A percentile compares a stretch with the other conserved stretches of the same genome.
Evolutionary conservation across 2,113 vertebrate genomes (phyloP).

Genomic region (Malurus elegans): DNA sequence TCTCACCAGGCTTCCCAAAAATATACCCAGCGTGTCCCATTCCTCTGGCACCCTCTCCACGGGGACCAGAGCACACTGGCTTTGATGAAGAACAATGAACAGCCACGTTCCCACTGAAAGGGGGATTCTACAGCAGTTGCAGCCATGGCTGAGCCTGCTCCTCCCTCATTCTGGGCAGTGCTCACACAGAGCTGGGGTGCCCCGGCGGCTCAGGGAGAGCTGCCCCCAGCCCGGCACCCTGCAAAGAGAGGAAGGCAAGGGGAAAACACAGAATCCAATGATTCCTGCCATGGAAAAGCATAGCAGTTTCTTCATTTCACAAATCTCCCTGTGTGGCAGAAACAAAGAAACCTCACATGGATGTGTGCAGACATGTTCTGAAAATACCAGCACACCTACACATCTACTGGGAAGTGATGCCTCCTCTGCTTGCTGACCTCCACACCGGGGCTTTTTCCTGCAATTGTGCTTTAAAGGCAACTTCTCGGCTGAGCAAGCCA

Average conservation of each 20-base stretch:
- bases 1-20: background rate
- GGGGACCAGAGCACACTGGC: rapidly evolving
- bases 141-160: background rate
- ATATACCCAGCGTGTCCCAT: rapidly evolving
- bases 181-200: background rate
- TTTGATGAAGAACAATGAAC: background rate
- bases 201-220: rapidly evolving
- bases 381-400: constrained; percentile 8
- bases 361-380: background rate
- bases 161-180: background rate
- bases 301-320: background rate
- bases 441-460: background rate
- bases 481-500: constrained; percentile 28
- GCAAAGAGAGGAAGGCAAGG: rapidly evolving
- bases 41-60: rapidly evolving
- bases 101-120: background rate
- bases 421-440: constrained; percentile 11
- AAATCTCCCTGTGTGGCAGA: background rate
- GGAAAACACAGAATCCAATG: background rate
- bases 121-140: background rate
- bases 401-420: background rate
- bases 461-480: constrained; percentile 21
- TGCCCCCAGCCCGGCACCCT: background rate
- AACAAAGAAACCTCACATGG: background rate
- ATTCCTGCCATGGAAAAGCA: background rate